Evolutionary conservation across 2,888 invertebrate genomes (phyloP).

Genomic region (Metopia argyrocephala): DNA sequence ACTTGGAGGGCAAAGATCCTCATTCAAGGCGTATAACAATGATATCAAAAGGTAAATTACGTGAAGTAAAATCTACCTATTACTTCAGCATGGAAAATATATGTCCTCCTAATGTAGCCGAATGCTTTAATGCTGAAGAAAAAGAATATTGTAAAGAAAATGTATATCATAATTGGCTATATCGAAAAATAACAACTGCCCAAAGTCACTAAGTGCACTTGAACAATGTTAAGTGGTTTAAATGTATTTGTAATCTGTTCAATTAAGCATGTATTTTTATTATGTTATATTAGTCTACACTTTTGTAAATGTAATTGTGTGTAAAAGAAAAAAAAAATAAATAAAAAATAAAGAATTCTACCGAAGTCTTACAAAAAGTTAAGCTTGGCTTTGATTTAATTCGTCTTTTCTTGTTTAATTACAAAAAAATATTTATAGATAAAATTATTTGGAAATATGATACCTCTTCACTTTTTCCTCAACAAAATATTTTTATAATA

Average conservation of each 20-base stretch:
- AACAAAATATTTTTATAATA: too few species aligned
- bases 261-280: conserved; percentile 17
- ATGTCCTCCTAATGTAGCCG: conserved; percentile 73
- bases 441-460: neutral
- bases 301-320: conserved; percentile 26
- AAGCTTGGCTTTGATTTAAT: conserved; percentile 3
- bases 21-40: conserved; percentile 74
- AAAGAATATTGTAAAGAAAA: conserved; percentile 73
- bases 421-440: neutral
- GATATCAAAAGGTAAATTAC: conserved; percentile 73
- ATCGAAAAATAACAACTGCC: conserved; percentile 73
- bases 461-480: neutral
- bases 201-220: conserved; percentile 43
- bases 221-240: conserved; percentile 22
- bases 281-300: conserved; percentile 15
- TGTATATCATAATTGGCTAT: conserved; percentile 74
- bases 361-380: conserved; percentile 47
- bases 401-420: neutral
- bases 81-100: conserved; percentile 76
- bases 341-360: neutral
- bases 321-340: neutral
- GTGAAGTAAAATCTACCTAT: conserved; percentile 72
- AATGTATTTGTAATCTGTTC: conserved; percentile 2
- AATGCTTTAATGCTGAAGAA: conserved; percentile 72
- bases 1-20: conserved; percentile 75